Conservation (phyloP, 2,113 vertebrate genomes). For the Laticauda colubrina region DNA sequence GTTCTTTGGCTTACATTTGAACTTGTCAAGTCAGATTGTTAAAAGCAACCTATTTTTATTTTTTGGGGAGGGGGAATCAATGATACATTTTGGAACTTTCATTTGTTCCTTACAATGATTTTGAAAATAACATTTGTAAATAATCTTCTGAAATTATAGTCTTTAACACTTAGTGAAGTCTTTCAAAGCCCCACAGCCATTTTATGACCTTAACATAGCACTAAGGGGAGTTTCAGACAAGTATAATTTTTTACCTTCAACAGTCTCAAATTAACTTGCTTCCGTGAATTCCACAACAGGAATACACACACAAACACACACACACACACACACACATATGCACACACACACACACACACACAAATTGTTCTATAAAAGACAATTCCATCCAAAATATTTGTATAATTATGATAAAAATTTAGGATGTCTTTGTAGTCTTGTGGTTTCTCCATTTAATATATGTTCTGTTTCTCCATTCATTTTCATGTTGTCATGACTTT, state of each 20-base stretch:
- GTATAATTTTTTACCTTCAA: neutral
- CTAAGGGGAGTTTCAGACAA: neutral
- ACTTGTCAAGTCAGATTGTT: conserved; percentile 1
- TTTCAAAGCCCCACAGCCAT: neutral
- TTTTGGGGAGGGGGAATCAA: neutral
- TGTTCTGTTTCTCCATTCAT: neutral
- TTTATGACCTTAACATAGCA: neutral
- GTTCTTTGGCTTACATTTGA: conserved; percentile 4
- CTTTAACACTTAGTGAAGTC: neutral
- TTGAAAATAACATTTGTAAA: neutral
- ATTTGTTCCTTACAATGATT: neutral
- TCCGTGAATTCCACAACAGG: neutral
- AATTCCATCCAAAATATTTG: neutral
- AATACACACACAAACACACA: neutral
- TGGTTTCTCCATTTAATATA: neutral
- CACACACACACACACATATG: too few relatives aligned
- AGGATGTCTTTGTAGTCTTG: neutral
- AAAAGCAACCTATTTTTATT: conserved; percentile 10
- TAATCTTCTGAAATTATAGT: neutral
- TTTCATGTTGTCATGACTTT: conserved; percentile 11
- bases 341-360: too few relatives aligned
- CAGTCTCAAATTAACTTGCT: neutral
- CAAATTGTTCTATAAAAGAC: neutral
- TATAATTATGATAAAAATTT: neutral
- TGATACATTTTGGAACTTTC: neutral